Evolutionary conservation across 2,888 invertebrate genomes (phyloP), one percentile per base, ranked within the genome.

Genomic region (Diabrotica balteata): DNA sequence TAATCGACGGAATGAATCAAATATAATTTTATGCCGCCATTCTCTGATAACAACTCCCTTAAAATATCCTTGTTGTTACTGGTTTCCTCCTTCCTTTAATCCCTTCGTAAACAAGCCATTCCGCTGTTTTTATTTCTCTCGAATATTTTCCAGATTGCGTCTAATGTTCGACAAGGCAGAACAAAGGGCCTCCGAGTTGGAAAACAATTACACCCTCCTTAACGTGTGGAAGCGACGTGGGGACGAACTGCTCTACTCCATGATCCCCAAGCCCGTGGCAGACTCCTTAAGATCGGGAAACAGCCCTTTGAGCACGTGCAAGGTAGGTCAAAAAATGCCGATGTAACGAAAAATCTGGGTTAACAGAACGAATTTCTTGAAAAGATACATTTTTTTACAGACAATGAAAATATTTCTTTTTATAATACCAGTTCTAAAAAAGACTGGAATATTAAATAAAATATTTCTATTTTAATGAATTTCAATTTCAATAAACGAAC

Each of bases 181-280:
- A 78, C 90, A 89, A 76, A 88, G 94, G 66, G 92, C 93, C 49
- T 87, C 88, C 63, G 92, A 94, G 67, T 84, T 96, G 68, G 93
- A 94, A 78, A 90, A 91, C 74, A 94, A 92, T 49, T 87, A 94
- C 77, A 87, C 90, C 62, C 85, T 94, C 22, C 85, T 93, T 11
- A 95, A 95, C 79, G 90, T 91, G 46, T 95, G 95, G 94, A 94
- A 95, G 82, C 88, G 90, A 67, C 89, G 92, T 73, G 93, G 95
- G 0, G 95, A 96, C 79, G 93, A 93, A 73, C 86, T 96, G 6
- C 85, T 96, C 0, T 96, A 96, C 80, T 95, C 96, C 0, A 96
- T 96, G 96, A 94, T 96, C 79, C 96, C 96, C 0, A 90, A 91
- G 77, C 90, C 91, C 2, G 91, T 96, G 11, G 96, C 95, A 0